These are phyloP conservation scores for Zophobas morio DNA, from an alignment of 1,140 invertebrate species.

Conservation along the genomic window DNA sequence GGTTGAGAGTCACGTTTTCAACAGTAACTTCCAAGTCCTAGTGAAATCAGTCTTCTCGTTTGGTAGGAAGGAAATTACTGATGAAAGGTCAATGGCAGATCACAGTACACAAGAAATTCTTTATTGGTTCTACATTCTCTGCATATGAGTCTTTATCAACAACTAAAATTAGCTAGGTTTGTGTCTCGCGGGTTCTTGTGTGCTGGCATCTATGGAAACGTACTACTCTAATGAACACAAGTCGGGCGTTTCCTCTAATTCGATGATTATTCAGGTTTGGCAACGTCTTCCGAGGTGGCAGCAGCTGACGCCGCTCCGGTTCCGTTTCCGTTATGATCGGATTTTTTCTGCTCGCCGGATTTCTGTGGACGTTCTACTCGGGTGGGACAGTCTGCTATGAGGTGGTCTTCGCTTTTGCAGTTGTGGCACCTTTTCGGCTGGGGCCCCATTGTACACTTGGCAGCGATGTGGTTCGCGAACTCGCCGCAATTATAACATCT, in stretches of 20 bases:
- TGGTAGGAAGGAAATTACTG: conserved; percentile 17
- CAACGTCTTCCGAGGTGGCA: conserved; percentile 33
- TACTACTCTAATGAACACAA: conserved; percentile 53
- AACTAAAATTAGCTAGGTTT: conserved; percentile 9
- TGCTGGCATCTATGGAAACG: conserved; percentile 43
- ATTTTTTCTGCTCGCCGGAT: conserved; percentile 31
- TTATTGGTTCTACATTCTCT: conserved; percentile 6
- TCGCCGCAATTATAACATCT: conserved; percentile 95
- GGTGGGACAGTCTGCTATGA: conserved; percentile 88
- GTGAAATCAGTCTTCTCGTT: conserved; percentile 32
- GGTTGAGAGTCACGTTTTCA: conserved; percentile 11
- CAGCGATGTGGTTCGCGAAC: conserved; percentile 91
- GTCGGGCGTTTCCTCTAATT: conserved; percentile 43
- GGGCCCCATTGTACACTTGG: conserved; percentile 87
- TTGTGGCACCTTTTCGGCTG: conserved; percentile 91
- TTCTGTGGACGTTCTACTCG: conserved; percentile 58
- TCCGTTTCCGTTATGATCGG: conserved; percentile 33
- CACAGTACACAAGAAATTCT: conserved; percentile 24
- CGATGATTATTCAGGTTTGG: conserved; percentile 47
- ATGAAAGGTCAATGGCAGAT: conserved; percentile 20
- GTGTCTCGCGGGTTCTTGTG: conserved; percentile 19
- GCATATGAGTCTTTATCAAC: conserved; percentile 5
- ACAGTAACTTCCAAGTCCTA: conserved; percentile 16
- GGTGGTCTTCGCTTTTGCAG: conserved; percentile 88
- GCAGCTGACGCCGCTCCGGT: conserved; percentile 27